Conservation (phyloP, 2,113 vertebrate genomes). For the Mungos mungo region DNA sequence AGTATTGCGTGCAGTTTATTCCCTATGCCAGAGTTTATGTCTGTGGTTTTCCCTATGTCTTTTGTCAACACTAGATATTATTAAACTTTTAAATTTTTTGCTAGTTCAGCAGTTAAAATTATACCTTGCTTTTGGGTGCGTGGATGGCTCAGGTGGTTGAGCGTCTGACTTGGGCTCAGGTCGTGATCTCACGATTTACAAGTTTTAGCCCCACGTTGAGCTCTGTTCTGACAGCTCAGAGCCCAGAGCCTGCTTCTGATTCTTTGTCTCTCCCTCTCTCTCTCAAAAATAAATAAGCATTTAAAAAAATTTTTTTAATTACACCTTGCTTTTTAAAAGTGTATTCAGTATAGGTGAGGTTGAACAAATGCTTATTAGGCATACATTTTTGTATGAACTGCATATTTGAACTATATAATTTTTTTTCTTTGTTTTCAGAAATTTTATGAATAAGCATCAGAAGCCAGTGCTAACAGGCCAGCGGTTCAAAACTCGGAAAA, state of each 20-base stretch:
- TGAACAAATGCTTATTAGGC: background rate
- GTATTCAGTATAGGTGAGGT: background rate
- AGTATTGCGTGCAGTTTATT: background rate
- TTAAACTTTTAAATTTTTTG: background rate
- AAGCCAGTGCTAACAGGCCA: slow-evolving; percentile 98
- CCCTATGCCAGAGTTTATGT: background rate
- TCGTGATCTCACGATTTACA: too few relatives aligned
- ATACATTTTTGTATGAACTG: background rate
- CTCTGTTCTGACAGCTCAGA: too few relatives aligned
- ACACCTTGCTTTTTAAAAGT: background rate
- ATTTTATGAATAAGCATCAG: slow-evolving; percentile 99
- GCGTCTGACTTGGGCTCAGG: too few relatives aligned
- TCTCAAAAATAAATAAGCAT: too few relatives aligned
- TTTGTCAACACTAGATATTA: background rate
- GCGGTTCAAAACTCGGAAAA: slow-evolving; percentile 98
- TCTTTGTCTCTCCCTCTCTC: too few relatives aligned
- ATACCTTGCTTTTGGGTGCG: background rate
- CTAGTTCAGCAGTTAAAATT: background rate
- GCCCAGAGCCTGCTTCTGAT: too few relatives aligned
- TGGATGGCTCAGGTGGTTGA: too few relatives aligned
- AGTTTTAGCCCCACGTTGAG: too few relatives aligned
- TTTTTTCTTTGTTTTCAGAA: slow-evolving; percentile 84
- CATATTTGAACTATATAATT: slow-evolving; percentile 24
- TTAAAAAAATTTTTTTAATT: too few relatives aligned
- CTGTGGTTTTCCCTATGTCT: background rate